phyloP scores from a whole-genome alignment of 2,113 vertebrate species.

The Micronycteris hirsuta region DNA sequence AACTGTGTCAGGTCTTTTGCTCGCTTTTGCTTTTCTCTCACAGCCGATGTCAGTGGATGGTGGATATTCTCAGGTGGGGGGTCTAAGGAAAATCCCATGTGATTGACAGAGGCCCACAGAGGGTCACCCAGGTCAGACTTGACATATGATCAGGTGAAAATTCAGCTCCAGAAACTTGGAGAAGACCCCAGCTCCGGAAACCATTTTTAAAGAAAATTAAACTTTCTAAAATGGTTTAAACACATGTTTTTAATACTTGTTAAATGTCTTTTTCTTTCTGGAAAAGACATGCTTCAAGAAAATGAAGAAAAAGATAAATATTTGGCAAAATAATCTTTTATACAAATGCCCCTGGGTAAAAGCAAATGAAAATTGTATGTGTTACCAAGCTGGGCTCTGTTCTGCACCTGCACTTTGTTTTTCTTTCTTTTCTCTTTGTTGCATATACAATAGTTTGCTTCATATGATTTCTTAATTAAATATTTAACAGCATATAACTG shows the following conservation, averaged over 20 bases:
- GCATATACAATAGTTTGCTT: conserved; percentile 32
- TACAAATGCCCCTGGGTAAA: conserved; percentile 58
- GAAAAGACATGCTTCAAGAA: conserved; percentile 71
- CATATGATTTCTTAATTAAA: conserved; percentile 48
- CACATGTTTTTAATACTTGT: conserved; percentile 63
- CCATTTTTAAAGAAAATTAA: conserved; percentile 54
- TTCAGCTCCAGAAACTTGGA: conserved; percentile 60
- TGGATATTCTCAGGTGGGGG: not conserved
- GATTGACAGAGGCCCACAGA: conserved; percentile 30
- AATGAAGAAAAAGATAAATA: conserved; percentile 66
- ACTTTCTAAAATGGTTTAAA: conserved; percentile 67
- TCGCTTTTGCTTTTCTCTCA: not conserved
- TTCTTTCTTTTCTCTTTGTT: conserved; percentile 15
- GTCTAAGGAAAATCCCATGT: conserved; percentile 22
- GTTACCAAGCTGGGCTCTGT: conserved; percentile 45
- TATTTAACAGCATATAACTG: conserved; percentile 45
- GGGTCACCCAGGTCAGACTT: conserved; percentile 29
- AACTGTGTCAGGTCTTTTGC: not conserved
- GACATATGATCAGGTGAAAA: conserved; percentile 62
- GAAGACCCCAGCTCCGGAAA: conserved; percentile 55
- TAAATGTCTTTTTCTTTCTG: conserved; percentile 68
- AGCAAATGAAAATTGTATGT: conserved; percentile 66
- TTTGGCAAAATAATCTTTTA: conserved; percentile 53
- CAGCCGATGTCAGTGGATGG: not conserved
- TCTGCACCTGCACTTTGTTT: conserved; percentile 50